A percentile compares a stretch with the other conserved stretches of the same genome.
Evolutionary conservation across 1,140 invertebrate genomes (phyloP).

Genomic region (Meloidogyne floridensis): DNA sequence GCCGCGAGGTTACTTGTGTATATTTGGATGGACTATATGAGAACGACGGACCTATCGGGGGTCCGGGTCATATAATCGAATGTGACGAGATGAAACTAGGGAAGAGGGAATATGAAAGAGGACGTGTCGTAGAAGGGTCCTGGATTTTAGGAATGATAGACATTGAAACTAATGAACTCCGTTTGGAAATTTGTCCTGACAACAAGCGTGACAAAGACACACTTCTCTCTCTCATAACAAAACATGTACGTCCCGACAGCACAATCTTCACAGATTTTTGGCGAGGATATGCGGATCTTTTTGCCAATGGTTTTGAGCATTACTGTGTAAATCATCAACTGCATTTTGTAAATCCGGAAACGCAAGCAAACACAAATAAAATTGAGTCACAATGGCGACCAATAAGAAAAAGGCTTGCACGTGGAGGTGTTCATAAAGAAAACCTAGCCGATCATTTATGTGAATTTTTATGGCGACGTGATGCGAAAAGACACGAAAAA

Average conservation of each 20-base stretch:
- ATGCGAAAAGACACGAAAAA: neutral
- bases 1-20: too few relatives aligned
- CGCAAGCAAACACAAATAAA: too few relatives aligned
- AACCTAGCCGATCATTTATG: constrained; percentile 17
- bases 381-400: neutral
- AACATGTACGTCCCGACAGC: neutral
- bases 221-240: neutral
- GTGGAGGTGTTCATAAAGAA: constrained; percentile 11
- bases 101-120: too few relatives aligned
- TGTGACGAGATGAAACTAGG: too few relatives aligned
- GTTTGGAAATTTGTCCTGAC: constrained; percentile 13
- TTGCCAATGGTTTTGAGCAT: neutral
- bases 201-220: neutral
- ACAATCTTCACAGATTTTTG: neutral
- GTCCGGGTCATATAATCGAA: too few relatives aligned
- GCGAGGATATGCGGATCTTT: neutral
- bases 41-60: too few relatives aligned
- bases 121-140: too few relatives aligned
- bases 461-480: constrained; percentile 20
- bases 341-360: too few relatives aligned
- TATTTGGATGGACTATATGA: too few relatives aligned
- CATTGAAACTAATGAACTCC: constrained; percentile 5
- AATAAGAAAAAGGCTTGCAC: neutral
- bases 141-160: constrained; percentile 1
- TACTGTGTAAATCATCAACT: neutral